These are phyloP conservation scores for Siphlonurus alternatus DNA, from an alignment of 2,888 invertebrate genomes.

Conservation along the genomic window DNA sequence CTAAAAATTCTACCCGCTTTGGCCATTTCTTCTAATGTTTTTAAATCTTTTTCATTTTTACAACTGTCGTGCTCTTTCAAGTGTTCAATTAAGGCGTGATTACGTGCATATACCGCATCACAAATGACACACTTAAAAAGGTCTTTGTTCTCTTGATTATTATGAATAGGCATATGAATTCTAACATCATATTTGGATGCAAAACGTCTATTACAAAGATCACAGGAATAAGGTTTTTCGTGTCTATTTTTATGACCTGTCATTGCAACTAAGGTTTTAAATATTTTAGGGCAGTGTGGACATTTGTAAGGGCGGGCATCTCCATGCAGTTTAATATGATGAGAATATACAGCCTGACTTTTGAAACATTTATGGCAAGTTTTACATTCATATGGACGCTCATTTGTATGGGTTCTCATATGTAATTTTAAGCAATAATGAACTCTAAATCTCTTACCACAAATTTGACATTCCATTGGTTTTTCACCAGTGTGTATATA, in stretches of 20 bases:
- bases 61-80: not conserved
- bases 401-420: not conserved
- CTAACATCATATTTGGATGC: not conserved
- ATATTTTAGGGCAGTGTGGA: not conserved
- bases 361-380: not conserved
- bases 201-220: not conserved
- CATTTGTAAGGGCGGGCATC: not conserved
- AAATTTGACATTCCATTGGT: not conserved
- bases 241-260: not conserved
- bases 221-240: not conserved
- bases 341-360: not conserved
- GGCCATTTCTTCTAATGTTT: not conserved
- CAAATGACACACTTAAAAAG: not conserved
- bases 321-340: not conserved
- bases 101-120: not conserved
- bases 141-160: not conserved
- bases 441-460: not conserved
- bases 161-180: not conserved
- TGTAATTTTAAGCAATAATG: not conserved
- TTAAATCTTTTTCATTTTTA: not conserved
- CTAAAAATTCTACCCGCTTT: not conserved
- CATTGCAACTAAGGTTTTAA: not conserved
- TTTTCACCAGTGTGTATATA: not conserved
- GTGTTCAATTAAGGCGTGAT: not conserved
- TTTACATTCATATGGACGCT: not conserved